Conservation (phyloP, 2,888 invertebrate species). For the Ashinkailepas kermadecensis region DNA sequence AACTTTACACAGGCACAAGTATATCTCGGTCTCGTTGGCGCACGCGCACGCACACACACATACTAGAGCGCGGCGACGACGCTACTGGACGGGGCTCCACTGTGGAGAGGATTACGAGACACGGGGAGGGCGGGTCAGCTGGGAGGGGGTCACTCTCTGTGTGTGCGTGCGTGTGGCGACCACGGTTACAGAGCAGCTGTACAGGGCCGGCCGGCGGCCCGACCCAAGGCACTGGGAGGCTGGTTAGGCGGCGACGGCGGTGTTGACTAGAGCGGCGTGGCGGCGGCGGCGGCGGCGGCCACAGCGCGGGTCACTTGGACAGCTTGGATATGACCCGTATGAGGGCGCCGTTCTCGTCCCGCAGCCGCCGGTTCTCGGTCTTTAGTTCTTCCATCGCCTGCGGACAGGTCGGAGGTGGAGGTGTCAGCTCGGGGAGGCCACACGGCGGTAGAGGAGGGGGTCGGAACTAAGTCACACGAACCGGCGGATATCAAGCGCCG, state of each 20-base stretch:
- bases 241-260: neutral
- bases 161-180: neutral
- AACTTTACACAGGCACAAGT: constrained; percentile 19
- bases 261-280: constrained; percentile 5
- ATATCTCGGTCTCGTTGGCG: neutral
- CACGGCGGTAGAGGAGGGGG: constrained; percentile 21
- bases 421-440: neutral
- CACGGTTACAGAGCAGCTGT: neutral
- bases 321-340: constrained; percentile 98
- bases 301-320: constrained; percentile 55
- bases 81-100: neutral
- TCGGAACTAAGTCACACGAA: constrained; percentile 15
- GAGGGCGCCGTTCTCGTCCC: constrained; percentile 96
- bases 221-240: neutral
- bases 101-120: neutral
- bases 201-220: neutral
- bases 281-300: neutral
- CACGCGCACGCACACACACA: neutral
- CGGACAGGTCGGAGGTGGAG: constrained; percentile 39
- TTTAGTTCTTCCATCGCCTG: constrained; percentile 81
- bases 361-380: constrained; percentile 89
- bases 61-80: neutral
- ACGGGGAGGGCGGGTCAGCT: neutral
- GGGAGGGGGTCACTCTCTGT: neutral
- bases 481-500: no score